phyloP scores from a whole-genome alignment of 2,888 invertebrate genomes.

The Synanthedon vespiformis region DNA sequence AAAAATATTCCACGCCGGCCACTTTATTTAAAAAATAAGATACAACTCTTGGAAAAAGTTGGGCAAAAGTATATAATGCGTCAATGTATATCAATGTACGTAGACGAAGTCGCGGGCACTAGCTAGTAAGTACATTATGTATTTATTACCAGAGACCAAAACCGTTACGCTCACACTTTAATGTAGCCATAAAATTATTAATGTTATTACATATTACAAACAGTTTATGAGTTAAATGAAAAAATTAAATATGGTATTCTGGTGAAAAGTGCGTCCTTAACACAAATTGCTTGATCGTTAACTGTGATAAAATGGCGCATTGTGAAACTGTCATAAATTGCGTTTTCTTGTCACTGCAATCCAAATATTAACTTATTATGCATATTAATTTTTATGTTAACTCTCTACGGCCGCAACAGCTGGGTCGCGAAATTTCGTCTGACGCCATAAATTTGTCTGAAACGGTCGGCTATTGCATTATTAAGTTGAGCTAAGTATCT shows the following conservation, averaged over 20 bases:
- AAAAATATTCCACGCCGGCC: too few species aligned
- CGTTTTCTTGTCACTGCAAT: conserved; percentile 4
- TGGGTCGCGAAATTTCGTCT: too few species aligned
- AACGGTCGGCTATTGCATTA: background rate
- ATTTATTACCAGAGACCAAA: background rate
- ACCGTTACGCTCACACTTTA: background rate
- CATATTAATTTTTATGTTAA: background rate
- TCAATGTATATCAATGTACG: too few species aligned
- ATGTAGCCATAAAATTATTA: too few species aligned
- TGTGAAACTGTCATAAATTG: conserved; percentile 4
- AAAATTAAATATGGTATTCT: background rate
- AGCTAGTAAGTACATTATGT: too few species aligned
- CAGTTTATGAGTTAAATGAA: too few species aligned
- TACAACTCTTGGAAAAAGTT: too few species aligned
- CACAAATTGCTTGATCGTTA: conserved; percentile 7
- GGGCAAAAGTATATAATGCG: too few species aligned
- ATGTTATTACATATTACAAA: too few species aligned
- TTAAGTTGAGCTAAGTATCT: background rate
- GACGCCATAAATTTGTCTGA: background rate
- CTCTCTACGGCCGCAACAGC: too few species aligned
- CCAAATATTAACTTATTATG: conserved; percentile 1
- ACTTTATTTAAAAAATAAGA: too few species aligned
- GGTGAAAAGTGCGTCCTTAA: conserved; percentile 8
- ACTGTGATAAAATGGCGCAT: conserved; percentile 6
- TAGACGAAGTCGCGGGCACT: too few species aligned